Evolutionary conservation across 2,888 invertebrate species (phyloP), one percentile per base, ranked within the genome.

Genomic region (Ommatoiulus sabulosus): DNA sequence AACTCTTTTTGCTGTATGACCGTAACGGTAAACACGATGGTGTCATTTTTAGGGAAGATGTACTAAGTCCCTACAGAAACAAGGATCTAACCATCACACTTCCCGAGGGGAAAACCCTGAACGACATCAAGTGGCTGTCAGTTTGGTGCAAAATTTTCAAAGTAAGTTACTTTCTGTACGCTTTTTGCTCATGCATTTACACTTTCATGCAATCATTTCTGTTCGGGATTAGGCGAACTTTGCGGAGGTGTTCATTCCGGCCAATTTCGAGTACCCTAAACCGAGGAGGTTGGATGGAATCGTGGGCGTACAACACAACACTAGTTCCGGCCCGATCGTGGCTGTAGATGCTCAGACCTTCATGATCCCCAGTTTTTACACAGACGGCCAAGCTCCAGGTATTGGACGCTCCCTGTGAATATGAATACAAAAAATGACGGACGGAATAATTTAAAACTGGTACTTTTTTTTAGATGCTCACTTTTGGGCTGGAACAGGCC

Each of bases 401-500:
- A 35, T 35, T 35, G 35, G 35, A 35, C 35, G 35, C 35, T 0
- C 35, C 35, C 35, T 35, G 35, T 35, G 2, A 35, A 35, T 35
- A 35, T 0, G 35, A 35, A 1, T 35, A 35, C 35, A 35, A 35
- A 35, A 35, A 35, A 35, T 35, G 35, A 35, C 35, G 10, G 44
- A 35, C 15, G 24, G n/a, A 72, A 44, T 84, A 10, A 80, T 87
- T 10, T 5, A 57, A 43, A 35, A 35, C n/a, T 52, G 52, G 20
- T 8, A 90, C 88, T 90, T 92, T 35, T 35, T 35, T 93, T 12
- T 94, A 97, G 97, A 97, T 92, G 97, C 97, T 0, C 97, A 97
- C 93, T 98, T 98, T 93, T 97, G 97, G 96, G 97, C 97, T n/a
- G 97, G 98, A 20, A 97, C 95, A 91, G 97, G 97, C 5, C 93